Evolutionary conservation across 2,113 vertebrate species (phyloP), one percentile per base, ranked within the genome.

Genomic region (Actenoides hombroni): DNA sequence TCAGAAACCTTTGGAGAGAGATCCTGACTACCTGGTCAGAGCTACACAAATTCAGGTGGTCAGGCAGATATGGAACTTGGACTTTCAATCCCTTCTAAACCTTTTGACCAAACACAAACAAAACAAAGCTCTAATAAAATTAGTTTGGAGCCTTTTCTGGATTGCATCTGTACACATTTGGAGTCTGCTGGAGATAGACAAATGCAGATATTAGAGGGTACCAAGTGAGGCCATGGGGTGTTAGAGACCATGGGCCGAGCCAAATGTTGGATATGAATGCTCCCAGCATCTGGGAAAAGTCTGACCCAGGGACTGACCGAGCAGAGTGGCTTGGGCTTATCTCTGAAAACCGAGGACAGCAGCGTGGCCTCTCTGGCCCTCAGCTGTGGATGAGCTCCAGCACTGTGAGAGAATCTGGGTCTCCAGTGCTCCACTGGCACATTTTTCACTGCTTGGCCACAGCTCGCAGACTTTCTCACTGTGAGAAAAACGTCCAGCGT

Each of bases 101-200:
- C 69, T 87, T 49, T 61, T 86, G 78, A 79, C 53, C 44, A 84
- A 87, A 76, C 18, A 42, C 48, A 71, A 89, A 92, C 29, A 77
- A 75, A 33, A 40, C 68, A 95, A 75, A 86, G 26, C 51, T 86
- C 29, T 51, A 92, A 91, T 39, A 90, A 93, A 94, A 90, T 70
- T 39, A 63, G 11, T 77, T 92, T 46, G 64, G 73, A 94, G 35
- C 51, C 39, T 29, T 79, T 83, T 51, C 73, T 86, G 54, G 49
- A 53, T 48, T 69, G 33, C 49, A 65, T 70, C 64, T 0, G 1
- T 86, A 42, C 51, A 78, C 71, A 68, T 17, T n/a, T 29, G 18
- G 46, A 83, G 39, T 61, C 68, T 77, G 64, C 60, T 95, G 69
- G 37, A 70, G n/a, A 16, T 57, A 76, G 77, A 74, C 26, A 69